Evolutionary conservation across 2,113 vertebrate species (phyloP).

Genomic region (Cynoglossus semilaevis): DNA sequence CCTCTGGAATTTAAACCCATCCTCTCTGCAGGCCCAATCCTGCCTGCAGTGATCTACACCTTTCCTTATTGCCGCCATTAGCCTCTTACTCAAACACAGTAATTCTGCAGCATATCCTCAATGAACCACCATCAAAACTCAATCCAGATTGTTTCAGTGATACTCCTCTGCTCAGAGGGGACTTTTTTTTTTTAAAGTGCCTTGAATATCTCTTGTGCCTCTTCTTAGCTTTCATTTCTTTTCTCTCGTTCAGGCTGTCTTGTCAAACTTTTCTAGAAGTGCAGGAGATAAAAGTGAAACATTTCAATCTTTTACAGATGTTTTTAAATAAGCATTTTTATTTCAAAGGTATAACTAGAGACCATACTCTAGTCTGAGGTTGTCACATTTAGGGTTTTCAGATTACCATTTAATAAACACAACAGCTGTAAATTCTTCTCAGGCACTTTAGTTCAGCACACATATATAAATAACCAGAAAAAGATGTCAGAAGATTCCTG

Average conservation of each 20-base stretch:
- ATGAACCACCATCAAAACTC: conserved; percentile 24
- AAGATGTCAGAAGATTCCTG: too few relatives aligned
- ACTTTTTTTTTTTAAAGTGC: too few relatives aligned
- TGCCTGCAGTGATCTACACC: conserved; percentile 56
- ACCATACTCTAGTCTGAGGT: not conserved
- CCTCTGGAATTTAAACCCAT: conserved; percentile 59
- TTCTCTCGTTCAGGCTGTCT: conserved; percentile 17
- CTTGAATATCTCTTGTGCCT: conserved; percentile 20
- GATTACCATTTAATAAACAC: conserved; percentile 18
- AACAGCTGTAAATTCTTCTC: not conserved
- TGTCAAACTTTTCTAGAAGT: conserved; percentile 13
- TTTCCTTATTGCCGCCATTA: conserved; percentile 65
- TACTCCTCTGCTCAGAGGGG: conserved; percentile 21
- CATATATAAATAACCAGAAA: too few relatives aligned
- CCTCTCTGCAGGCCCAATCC: conserved; percentile 52
- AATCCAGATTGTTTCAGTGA: conserved; percentile 59
- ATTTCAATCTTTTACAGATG: not conserved
- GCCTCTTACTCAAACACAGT: conserved; percentile 50
- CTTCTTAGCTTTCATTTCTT: conserved; percentile 1
- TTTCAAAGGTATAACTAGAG: not conserved
- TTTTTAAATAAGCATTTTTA: not conserved
- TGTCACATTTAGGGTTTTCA: conserved; percentile 4
- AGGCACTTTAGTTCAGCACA: too few relatives aligned
- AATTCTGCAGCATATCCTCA: conserved; percentile 37
- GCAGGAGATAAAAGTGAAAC: conserved; percentile 3